These are phyloP conservation scores for Rhodeus uyekii DNA, from an alignment of 2,797 vertebrate genomes.

Conservation along the genomic window DNA sequence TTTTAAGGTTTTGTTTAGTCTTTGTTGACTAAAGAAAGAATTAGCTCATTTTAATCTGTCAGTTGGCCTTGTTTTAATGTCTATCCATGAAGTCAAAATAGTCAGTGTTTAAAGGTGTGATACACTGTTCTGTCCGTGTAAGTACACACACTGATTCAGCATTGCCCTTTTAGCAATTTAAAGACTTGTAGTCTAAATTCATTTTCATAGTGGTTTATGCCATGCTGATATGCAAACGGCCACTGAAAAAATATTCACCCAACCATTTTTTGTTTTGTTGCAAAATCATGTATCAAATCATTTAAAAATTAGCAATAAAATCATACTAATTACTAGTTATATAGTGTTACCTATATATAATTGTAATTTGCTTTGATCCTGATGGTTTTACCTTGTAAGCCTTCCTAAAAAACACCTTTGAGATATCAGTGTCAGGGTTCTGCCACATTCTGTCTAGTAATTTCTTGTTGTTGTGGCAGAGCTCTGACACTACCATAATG, in stretches of 20 bases:
- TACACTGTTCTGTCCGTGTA: not conserved
- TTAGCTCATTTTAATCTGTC: not conserved
- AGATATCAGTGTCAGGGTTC: too few relatives aligned
- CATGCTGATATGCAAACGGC: not conserved
- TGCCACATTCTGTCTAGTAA: too few relatives aligned
- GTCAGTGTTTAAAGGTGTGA: not conserved
- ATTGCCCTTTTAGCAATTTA: not conserved
- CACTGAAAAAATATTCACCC: not conserved
- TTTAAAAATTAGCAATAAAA: not conserved
- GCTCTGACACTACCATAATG: too few relatives aligned
- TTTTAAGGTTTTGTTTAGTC: not conserved
- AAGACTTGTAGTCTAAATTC: not conserved
- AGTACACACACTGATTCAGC: not conserved
- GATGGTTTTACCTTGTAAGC: slow-evolving; percentile 20
- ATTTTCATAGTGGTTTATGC: not conserved
- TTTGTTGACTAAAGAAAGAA: not conserved
- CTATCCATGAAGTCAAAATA: not conserved
- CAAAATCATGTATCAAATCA: not conserved
- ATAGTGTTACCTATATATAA: slow-evolving; percentile 3
- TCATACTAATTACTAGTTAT: not conserved
- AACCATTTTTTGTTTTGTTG: not conserved
- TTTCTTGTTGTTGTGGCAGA: too few relatives aligned
- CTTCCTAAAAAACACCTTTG: slow-evolving; percentile 23
- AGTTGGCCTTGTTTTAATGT: not conserved
- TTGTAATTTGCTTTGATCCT: slow-evolving; percentile 39